Evolutionary conservation across 2,888 invertebrate genomes (phyloP), one percentile per base, ranked within the genome.

Genomic region (Trachelus iudaicus): DNA sequence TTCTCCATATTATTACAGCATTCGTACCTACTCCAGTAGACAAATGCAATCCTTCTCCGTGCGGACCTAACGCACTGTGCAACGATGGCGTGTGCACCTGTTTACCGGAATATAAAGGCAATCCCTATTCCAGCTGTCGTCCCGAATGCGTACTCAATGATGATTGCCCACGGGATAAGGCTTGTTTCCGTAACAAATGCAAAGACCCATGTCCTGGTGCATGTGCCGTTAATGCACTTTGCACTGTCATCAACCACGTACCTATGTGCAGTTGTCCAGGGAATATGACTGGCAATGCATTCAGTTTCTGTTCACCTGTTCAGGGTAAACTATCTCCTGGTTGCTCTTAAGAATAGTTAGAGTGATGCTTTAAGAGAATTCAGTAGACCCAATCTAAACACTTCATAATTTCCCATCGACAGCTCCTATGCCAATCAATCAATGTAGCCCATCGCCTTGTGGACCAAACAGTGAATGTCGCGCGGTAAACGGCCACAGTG

Each of bases 131-230:
- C 76, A 94, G 94, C 75, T 96, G 96, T 89, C 93, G 95, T 83
- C 96, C 96, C 3, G 96, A 96, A 92, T 96, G 96, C 91, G 93
- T 95, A 2, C 90, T 95, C 9, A 96, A 95, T 89, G 93, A 94
- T 0, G 96, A 96, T 87, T 97, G 97, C 90, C 92, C 95, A 3
- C 91, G 93, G 77, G 94, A 95, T 86, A 94, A 94, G 86, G 95
- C 96, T 23, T 97, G 97, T 89, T 92, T 95, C 35, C 93, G 94
- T 81, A 95, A 94, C 79, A 96, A 96, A 92, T 97, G 97, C 87
- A 91, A 94, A 23, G 94, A 97, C 91, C 96, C 97, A 11, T 97
- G 97, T 86, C 93, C 94, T 34, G 95, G 95, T 82, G 95, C 95
- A 86, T 96, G 96, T 89, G 96, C 96, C 34, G 89, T 93, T 76